These are phyloP conservation scores for Pseudomyrmex pallidus DNA, from an alignment of 1,140 invertebrate genomes.

Conservation along the genomic window DNA sequence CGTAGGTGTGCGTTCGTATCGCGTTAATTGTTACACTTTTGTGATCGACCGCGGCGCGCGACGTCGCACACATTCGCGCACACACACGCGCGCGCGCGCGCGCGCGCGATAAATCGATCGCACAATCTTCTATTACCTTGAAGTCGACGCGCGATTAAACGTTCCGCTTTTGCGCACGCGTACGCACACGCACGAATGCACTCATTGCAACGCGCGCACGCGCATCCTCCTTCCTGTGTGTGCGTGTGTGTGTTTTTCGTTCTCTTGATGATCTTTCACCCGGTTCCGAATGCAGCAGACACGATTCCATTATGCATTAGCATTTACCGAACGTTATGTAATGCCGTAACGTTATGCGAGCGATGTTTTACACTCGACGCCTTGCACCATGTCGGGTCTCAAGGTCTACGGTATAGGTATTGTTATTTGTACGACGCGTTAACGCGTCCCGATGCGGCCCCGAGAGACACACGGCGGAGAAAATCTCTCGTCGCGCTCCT, in stretches of 20 bases:
- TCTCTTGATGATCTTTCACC: conserved; percentile 68
- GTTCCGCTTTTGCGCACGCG: not conserved
- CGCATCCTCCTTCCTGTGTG: not conserved
- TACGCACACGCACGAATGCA: not conserved
- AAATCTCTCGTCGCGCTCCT: conserved; percentile 47
- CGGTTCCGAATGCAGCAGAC: conserved; percentile 45
- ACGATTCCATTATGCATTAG: conserved; percentile 63
- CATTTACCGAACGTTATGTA: conserved; percentile 80
- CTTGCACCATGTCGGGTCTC: conserved; percentile 78
- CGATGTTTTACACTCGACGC: conserved; percentile 80
- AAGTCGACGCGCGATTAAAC: conserved; percentile 36
- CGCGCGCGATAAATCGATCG: conserved; percentile 50
- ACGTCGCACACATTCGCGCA: too few species aligned
- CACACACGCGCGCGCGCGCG: conserved; percentile 53
- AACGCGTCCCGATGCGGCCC: conserved; percentile 73
- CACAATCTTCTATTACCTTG: conserved; percentile 54
- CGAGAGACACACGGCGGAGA: conserved; percentile 68
- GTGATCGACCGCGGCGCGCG: conserved; percentile 7
- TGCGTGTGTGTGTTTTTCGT: not conserved
- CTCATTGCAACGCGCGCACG: not conserved
- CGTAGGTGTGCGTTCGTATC: too few species aligned
- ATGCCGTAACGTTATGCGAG: conserved; percentile 77
- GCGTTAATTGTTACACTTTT: conserved; percentile 46
- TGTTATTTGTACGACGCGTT: conserved; percentile 83
- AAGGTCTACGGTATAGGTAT: conserved; percentile 79